Conservation (phyloP, 2,113 vertebrate species). For the Abramis brama region DNA sequence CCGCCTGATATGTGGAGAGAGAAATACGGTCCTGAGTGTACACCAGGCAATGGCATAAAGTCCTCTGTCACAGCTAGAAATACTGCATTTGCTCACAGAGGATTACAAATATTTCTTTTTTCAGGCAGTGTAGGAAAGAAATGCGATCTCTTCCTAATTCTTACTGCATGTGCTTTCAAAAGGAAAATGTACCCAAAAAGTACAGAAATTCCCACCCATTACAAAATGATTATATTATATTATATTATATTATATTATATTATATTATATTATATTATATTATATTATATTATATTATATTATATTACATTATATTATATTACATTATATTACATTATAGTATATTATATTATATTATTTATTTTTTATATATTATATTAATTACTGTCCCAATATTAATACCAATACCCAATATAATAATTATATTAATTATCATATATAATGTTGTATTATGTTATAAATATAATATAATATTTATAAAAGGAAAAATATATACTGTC, state of each 20-base stretch:
- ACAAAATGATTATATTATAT: neutral
- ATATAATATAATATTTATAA: neutral
- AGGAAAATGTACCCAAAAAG: neutral
- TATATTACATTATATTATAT: too few relatives aligned
- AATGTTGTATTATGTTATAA: too few relatives aligned
- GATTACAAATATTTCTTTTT: conserved; percentile 15
- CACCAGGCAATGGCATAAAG: neutral
- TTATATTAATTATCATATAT: neutral
- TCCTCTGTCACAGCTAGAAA: neutral
- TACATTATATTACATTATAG: too few relatives aligned
- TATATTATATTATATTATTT: too few relatives aligned
- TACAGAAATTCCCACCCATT: neutral
- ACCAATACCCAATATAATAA: too few relatives aligned
- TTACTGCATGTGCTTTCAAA: neutral
- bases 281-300: too few relatives aligned
- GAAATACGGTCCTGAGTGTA: conserved; percentile 6
- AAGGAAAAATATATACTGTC: neutral
- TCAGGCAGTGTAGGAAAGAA: conserved; percentile 15
- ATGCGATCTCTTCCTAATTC: neutral
- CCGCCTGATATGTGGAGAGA: conserved; percentile 28
- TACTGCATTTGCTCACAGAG: conserved; percentile 5
- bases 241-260: neutral
- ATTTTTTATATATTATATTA: too few relatives aligned
- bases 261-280: too few relatives aligned
- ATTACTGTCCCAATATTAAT: too few relatives aligned